Evolutionary conservation across 92 coral and sea anemone genomes (phyloP).

Genomic region (Plumapathes pennacea): DNA sequence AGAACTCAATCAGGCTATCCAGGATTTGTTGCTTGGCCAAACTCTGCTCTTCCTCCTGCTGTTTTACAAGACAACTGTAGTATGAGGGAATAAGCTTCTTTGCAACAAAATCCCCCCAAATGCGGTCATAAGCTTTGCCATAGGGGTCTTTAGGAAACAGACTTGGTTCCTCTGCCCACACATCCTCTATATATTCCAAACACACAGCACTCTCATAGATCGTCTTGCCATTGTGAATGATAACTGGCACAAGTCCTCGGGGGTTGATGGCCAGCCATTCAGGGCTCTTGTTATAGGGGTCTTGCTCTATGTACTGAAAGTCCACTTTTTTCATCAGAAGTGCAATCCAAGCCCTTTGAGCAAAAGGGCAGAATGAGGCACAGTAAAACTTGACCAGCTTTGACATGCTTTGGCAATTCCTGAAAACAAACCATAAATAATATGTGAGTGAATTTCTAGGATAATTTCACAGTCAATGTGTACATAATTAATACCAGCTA

Average conservation of each 20-base stretch:
- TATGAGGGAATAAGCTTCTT: constrained; percentile 59
- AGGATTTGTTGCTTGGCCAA: constrained; percentile 48
- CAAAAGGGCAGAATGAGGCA: constrained; percentile 85
- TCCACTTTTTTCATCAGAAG: constrained; percentile 64
- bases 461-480: too few relatives aligned
- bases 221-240: constrained; percentile 44
- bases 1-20: constrained; percentile 38
- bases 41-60: constrained; percentile 48
- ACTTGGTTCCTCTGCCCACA: constrained; percentile 34
- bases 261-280: constrained; percentile 80
- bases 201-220: constrained; percentile 72
- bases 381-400: constrained; percentile 66
- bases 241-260: constrained; percentile 64
- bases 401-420: too few relatives aligned
- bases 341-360: constrained; percentile 79
- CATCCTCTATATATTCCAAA: constrained; percentile 73
- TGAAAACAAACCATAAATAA: too few relatives aligned
- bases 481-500: too few relatives aligned
- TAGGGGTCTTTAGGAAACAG: constrained; percentile 67
- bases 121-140: constrained; percentile 67
- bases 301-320: constrained; percentile 73
- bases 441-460: too few relatives aligned
- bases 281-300: constrained; percentile 76
- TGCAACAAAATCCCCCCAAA: constrained; percentile 77
- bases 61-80: constrained; percentile 50